These are phyloP conservation scores for Wasmannia auropunctata DNA, from an alignment of 1,140 invertebrate genomes.

Conservation along the genomic window DNA sequence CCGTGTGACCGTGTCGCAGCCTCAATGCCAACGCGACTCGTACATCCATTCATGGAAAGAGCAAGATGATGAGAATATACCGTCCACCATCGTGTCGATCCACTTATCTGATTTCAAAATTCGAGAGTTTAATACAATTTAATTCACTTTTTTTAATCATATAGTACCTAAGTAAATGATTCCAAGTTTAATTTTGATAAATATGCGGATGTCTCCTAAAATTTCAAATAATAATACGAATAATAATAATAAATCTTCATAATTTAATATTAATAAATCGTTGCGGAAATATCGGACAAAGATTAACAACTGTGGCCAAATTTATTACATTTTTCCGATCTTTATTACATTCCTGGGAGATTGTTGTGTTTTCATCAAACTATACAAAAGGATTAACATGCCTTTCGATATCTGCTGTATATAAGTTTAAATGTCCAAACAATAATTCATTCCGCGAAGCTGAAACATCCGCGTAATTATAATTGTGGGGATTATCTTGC, in stretches of 20 bases:
- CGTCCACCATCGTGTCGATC: not conserved
- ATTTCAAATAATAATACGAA: not conserved
- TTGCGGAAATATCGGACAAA: not conserved
- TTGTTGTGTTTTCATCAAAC: not conserved
- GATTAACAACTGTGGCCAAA: not conserved
- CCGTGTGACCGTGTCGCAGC: slow-evolving; percentile 59
- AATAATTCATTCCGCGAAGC: not conserved
- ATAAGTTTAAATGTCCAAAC: not conserved
- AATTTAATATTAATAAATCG: not conserved
- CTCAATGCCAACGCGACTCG: slow-evolving; percentile 69
- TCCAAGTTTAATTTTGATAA: not conserved
- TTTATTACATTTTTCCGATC: not conserved
- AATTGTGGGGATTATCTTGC: not conserved
- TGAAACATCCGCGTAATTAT: not conserved
- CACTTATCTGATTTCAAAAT: not conserved
- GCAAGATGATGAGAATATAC: slow-evolving; percentile 64
- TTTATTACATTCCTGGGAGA: not conserved
- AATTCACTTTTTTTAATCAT: not conserved
- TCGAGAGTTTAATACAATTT: not conserved
- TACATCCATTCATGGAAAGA: slow-evolving; percentile 78
- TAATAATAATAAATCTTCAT: not conserved
- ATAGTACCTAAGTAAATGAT: not conserved
- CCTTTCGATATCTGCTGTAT: not conserved
- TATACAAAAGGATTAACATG: not conserved
- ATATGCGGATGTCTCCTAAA: not conserved